Base-by-base conservation (phyloP, 2,888 invertebrate species). In the Geotrupes spiniger region DNA sequence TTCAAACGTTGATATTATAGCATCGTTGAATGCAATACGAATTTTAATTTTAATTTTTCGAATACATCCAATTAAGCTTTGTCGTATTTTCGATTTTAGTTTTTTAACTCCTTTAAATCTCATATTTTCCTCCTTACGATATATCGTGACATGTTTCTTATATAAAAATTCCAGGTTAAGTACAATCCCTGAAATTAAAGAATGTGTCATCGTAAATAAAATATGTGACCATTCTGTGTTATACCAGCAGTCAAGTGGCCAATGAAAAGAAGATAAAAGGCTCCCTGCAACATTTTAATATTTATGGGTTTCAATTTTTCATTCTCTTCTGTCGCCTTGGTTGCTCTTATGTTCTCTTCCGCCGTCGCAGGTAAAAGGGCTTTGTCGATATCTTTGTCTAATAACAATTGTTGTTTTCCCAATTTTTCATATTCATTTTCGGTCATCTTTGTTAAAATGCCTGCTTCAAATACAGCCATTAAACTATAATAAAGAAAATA, bases 391-490 rank as follows among this genome's bases (percentile, higher is more conserved):
- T 75, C 74, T 42, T 68, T 69, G 29, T 76, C 72, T 14, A 14
- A 8, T 12, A 68, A 67, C n/a, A 72, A 1, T 73, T 60, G 76
- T 67, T 73, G 75, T 74, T 83, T 74, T 50, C 84, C 84, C 55
- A 87, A 76, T 52, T 81, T 83, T 63, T 81, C 84, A 64, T 87
- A 88, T 63, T 88, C 88, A 42, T 83, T 83, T 57, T 82, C 83
- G 0, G 88, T 87, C 77, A 88, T 86, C 73, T 87, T 87, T 0
- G 83, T 81, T 42, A 87, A 70, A 38, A 88, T 87, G 1, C 88
- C 88, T 1, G 85, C 84, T 73, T 88, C 87, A 59, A 87, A 88
- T 4, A 87, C 75, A 27, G 81, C 80, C 78, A 86, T 85, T 1
- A 87, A 71, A 17, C 87, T 87, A 58, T 4, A 61, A 38, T 41